Base-by-base conservation (phyloP, 2,888 invertebrate genomes). In the Coenonympha arcania region DNA sequence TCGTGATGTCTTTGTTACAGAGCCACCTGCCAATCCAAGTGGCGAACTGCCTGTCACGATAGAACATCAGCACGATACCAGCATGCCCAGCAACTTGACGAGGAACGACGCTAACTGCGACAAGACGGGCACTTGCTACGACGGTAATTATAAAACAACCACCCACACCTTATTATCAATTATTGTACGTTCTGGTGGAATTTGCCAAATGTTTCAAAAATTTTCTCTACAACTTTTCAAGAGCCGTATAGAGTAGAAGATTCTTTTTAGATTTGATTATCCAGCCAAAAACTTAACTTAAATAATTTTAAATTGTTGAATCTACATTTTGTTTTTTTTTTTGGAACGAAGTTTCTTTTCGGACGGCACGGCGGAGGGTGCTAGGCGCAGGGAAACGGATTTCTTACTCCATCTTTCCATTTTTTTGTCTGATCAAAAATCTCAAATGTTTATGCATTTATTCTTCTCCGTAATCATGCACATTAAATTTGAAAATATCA, bases 61-160 rank as follows among this genome's bases (percentile, higher is more conserved):
- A 69, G 93, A 93, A 57, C 90, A 92, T 45, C 91, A 92, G 43
- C 92, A 93, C 76, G 94, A 94, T 71, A 88, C 91, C 4, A 89
- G 79, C 55, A 67, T 92, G 59, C 65, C 78, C 15, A 93, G 89
- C 76, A 94, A 93, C 69, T 77, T 93, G 62, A 93, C 93, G 3
- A 89, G 92, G 62, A 91, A 89, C 65, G 93, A 93, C 70, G 92
- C 93, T 43, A 95, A 96, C 80, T 97, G 96, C 75, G 96, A 96
- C 81, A 95, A 95, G 71, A 95, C 95, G 48, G 96, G 96, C 72
- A 96, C 96, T 59, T 97, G 96, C 73, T 96, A 96, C 71, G 95
- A 97, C 80, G 96, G 96, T 96, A 88, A 88, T 79, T 43, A 22
- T 39, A 39, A 9, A 24, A 24, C n/a, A n/a, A 24, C 15, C 16